phyloP scores from a whole-genome alignment of 1,140 invertebrate species.

The Drosophila nigromelanica region DNA sequence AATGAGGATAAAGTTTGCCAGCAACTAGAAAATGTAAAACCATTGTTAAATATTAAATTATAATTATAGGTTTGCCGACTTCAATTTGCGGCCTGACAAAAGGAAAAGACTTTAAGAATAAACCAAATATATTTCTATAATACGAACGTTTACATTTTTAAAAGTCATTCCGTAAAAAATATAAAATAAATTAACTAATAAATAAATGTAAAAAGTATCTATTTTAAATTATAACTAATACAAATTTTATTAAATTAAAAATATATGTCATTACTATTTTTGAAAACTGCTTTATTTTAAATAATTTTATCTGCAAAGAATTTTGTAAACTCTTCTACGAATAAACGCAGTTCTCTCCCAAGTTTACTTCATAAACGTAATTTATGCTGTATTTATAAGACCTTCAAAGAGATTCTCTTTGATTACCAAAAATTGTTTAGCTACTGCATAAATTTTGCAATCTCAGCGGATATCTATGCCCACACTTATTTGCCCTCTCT shows the following conservation, averaged over 20 bases:
- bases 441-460: slow-evolving; percentile 6
- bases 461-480: slow-evolving; percentile 1
- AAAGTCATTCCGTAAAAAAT: too few species aligned
- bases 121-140: too few species aligned
- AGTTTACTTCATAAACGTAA: not conserved
- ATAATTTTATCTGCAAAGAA: too few species aligned
- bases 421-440: slow-evolving; percentile 1
- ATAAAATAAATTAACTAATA: too few species aligned
- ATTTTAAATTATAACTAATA: too few species aligned
- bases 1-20: not conserved
- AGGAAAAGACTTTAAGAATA: not conserved
- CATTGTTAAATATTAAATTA: not conserved
- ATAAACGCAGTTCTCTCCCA: not conserved
- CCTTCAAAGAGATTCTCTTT: slow-evolving; percentile 4
- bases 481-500: not conserved
- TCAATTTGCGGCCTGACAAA: not conserved
- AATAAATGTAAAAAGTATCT: too few species aligned
- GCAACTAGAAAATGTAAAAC: not conserved
- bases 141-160: too few species aligned
- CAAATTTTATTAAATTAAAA: too few species aligned
- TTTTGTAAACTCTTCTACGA: not conserved
- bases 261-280: too few species aligned
- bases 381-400: not conserved
- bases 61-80: too few species aligned
- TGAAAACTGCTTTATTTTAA: too few species aligned